Conservation (phyloP, 2,113 vertebrate genomes). For the Prunella fulvescens region DNA sequence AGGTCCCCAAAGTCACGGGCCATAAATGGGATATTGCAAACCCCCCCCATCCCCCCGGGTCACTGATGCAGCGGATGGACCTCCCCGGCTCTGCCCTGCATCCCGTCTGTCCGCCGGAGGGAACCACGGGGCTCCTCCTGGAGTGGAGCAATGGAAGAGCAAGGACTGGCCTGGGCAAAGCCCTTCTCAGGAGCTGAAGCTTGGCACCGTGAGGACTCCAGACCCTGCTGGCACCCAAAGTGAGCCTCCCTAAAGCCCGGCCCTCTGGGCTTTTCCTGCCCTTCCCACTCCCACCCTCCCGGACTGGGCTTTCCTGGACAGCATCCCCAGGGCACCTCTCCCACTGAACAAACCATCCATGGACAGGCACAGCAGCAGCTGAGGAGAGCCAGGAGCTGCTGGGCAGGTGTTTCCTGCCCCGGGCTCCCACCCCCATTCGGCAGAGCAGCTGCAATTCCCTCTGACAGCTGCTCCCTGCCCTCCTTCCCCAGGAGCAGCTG, state of each 20-base stretch:
- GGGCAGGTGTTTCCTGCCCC: background rate
- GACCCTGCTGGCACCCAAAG: fast-evolving
- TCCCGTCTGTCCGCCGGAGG: background rate
- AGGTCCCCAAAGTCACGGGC: background rate
- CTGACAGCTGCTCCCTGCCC: background rate
- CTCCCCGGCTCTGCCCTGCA: background rate
- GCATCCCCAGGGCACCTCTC: background rate
- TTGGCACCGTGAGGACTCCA: fast-evolving
- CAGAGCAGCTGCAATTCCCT: background rate
- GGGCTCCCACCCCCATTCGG: fast-evolving
- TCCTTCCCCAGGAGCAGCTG: background rate
- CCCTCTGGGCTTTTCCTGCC: background rate
- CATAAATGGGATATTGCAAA: background rate
- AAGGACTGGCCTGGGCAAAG: background rate
- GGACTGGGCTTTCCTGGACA: background rate
- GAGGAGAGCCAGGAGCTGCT: background rate
- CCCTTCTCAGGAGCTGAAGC: background rate
- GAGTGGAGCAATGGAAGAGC: background rate
- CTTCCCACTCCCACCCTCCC: background rate
- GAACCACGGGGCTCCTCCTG: background rate
- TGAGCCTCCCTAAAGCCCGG: background rate
- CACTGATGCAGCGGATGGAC: background rate
- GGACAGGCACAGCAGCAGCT: background rate
- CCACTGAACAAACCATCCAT: fast-evolving
- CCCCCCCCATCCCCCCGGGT: fast-evolving